phyloP scores from a whole-genome alignment of 2,113 vertebrate genomes.

The Poeciliopsis turrubarensis region DNA sequence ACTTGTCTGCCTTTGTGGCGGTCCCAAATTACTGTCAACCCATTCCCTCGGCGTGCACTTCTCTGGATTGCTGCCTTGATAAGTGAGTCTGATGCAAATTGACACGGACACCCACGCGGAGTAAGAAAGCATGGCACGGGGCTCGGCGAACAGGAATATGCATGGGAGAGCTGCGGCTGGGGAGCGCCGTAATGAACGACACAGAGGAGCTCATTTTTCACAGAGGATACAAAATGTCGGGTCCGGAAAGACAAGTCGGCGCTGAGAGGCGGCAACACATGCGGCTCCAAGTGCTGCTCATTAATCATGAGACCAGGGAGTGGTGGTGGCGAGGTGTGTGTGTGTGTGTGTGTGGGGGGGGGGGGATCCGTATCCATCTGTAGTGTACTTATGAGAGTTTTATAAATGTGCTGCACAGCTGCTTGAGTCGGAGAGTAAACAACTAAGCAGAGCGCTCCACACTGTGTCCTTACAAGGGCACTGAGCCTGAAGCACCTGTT shows the following conservation, averaged over 20 bases:
- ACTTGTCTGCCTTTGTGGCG: conserved; percentile 50
- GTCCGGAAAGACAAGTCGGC: conserved; percentile 69
- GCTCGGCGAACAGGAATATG: conserved; percentile 60
- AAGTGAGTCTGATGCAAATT: conserved; percentile 67
- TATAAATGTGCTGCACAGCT: conserved; percentile 70
- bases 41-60: conserved; percentile 43
- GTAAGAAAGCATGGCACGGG: conserved; percentile 41
- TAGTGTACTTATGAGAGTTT: conserved; percentile 70
- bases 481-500: conserved; percentile 69
- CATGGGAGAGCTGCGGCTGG: conserved; percentile 60
- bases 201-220: conserved; percentile 72
- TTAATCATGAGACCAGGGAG: conserved; percentile 74
- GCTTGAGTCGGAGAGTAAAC: conserved; percentile 68
- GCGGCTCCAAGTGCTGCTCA: conserved; percentile 70
- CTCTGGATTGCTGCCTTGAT: conserved; percentile 56
- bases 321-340: conserved; percentile 1
- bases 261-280: conserved; percentile 69
- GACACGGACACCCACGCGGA: conserved; percentile 69
- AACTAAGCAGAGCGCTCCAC: conserved; percentile 40
- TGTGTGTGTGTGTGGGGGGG: neutral
- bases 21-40: conserved; percentile 57
- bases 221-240: conserved; percentile 74
- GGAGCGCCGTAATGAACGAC: conserved; percentile 66
- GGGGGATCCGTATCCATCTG: conserved; percentile 67
- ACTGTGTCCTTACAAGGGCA: conserved; percentile 69